These are phyloP conservation scores for Scortum barcoo DNA, from an alignment of 2,113 vertebrate species.

Conservation along the genomic window DNA sequence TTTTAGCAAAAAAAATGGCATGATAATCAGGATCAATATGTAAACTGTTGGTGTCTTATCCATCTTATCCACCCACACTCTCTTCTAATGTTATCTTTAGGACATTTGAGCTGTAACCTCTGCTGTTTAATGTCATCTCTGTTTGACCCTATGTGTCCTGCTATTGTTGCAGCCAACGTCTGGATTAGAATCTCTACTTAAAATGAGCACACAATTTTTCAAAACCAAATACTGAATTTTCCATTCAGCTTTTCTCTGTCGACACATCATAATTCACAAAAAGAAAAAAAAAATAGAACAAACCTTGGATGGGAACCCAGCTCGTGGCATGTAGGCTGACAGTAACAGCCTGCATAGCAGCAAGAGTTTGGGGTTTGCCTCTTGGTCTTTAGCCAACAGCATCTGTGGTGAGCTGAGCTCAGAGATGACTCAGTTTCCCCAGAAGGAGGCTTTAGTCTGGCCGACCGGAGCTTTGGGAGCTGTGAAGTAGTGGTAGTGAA, in stretches of 20 bases:
- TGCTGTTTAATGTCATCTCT: no score
- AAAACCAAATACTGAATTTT: conserved; percentile 16
- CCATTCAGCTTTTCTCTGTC: conserved; percentile 24
- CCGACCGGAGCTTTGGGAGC: conserved; percentile 18
- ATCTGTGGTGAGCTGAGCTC: conserved; percentile 48
- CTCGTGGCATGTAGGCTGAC: conserved; percentile 30
- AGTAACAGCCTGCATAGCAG: conserved; percentile 41
- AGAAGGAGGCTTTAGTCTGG: conserved; percentile 42
- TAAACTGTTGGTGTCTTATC: no score
- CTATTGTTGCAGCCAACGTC: no score
- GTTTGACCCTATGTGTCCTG: neutral
- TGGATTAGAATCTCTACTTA: neutral
- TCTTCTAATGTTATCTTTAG: no score
- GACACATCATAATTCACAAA: conserved; percentile 17
- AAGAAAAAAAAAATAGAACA: neutral
- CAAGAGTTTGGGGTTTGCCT: conserved; percentile 54
- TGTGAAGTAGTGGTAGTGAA: conserved; percentile 30
- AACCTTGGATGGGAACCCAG: conserved; percentile 19
- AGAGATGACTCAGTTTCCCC: conserved; percentile 64
- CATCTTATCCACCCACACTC: no score
- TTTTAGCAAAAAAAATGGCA: no score
- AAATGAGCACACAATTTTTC: neutral
- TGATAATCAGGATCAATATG: no score
- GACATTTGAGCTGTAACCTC: no score
- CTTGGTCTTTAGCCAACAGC: conserved; percentile 51